These are phyloP conservation scores for Contarinia nasturtii DNA, from an alignment of 1,140 invertebrate genomes.

Conservation along the genomic window DNA sequence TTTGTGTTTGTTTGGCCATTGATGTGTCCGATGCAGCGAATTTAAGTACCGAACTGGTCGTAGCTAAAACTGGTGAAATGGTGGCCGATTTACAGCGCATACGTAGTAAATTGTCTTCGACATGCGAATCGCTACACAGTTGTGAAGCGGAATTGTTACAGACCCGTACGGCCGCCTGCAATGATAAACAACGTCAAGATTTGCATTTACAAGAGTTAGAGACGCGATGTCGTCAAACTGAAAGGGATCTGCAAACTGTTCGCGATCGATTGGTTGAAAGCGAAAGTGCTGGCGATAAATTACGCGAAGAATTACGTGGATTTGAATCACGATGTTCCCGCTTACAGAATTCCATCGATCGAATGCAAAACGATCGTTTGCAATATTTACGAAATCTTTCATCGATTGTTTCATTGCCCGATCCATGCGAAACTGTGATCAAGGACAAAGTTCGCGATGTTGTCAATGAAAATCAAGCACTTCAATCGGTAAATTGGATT, in stretches of 20 bases:
- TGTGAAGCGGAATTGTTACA: slow-evolving; percentile 21
- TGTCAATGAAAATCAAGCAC: slow-evolving; percentile 52
- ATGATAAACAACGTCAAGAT: slow-evolving; percentile 16
- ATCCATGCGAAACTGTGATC: slow-evolving; percentile 51
- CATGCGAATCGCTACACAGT: slow-evolving; percentile 19
- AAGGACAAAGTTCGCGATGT: slow-evolving; percentile 58
- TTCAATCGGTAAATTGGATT: slow-evolving; percentile 39
- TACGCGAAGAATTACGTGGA: slow-evolving; percentile 21
- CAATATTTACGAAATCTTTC: slow-evolving; percentile 17
- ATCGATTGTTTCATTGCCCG: slow-evolving; percentile 21
- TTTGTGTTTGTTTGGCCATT: slow-evolving; percentile 42
- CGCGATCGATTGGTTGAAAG: slow-evolving; percentile 19
- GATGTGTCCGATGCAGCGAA: slow-evolving; percentile 41
- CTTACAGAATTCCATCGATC: slow-evolving; percentile 18
- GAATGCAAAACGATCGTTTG: slow-evolving; percentile 17
- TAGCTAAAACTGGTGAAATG: slow-evolving; percentile 49
- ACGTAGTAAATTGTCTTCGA: slow-evolving; percentile 26
- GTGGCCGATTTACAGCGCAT: slow-evolving; percentile 40
- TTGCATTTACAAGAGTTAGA: slow-evolving; percentile 14
- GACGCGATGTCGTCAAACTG: slow-evolving; percentile 16
- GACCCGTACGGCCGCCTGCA: slow-evolving; percentile 16
- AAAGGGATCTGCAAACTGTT: slow-evolving; percentile 19
- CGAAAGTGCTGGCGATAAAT: slow-evolving; percentile 19
- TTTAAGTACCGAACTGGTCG: slow-evolving; percentile 38
- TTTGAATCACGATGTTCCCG: slow-evolving; percentile 23